Conservation (phyloP, 2,797 vertebrate species). For the Myotis vivesi region DNA sequence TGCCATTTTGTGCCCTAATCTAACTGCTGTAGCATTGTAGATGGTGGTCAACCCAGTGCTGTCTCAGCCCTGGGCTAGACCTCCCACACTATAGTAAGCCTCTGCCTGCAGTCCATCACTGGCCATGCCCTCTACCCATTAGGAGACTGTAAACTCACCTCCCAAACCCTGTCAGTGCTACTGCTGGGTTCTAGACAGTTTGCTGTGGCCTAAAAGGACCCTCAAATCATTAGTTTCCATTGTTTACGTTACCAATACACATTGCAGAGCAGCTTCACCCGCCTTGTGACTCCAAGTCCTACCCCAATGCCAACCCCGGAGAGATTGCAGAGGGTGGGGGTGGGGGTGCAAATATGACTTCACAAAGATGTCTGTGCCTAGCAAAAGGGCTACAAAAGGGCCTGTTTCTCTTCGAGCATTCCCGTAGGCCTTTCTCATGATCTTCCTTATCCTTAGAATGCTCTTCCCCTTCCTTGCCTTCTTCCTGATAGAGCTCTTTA, state of each 20-base stretch:
- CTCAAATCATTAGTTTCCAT: not conserved
- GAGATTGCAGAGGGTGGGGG: not conserved
- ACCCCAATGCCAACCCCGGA: not conserved
- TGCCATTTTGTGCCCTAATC: not conserved
- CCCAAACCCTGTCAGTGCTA: not conserved
- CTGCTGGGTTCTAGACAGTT: not conserved
- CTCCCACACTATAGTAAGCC: rapidly evolving
- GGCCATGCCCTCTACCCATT: rapidly evolving
- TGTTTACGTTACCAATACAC: not conserved
- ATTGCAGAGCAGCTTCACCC: not conserved
- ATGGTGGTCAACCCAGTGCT: not conserved
- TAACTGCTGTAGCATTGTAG: not conserved
- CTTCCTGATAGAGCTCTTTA: not conserved
- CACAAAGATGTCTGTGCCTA: not conserved
- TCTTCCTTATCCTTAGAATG: not conserved
- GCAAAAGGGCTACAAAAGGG: not conserved
- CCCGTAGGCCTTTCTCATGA: not conserved
- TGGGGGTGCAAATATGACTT: not conserved
- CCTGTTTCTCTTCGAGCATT: not conserved
- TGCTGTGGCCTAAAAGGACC: not conserved
- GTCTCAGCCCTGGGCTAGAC: no score
- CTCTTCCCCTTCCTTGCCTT: not conserved
- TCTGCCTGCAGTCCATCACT: not conserved
- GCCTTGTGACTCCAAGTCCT: not conserved
- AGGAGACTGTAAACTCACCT: not conserved